These are phyloP conservation scores for Eurystomus glaucurus DNA, from an alignment of 2,797 vertebrate genomes.

Conservation along the genomic window DNA sequence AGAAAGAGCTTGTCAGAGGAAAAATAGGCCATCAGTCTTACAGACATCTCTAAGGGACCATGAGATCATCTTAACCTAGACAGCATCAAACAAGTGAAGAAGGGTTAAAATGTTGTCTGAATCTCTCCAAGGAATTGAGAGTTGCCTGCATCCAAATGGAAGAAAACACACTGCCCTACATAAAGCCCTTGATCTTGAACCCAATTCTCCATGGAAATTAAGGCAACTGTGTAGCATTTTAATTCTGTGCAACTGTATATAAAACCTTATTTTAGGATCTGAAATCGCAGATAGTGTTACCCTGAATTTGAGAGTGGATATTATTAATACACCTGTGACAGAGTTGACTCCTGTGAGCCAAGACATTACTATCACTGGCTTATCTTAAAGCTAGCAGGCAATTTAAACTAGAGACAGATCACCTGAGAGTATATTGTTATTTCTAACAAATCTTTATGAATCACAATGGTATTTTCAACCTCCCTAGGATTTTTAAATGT, in stretches of 20 bases:
- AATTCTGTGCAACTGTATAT: conserved; percentile 41
- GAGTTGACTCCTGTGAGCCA: conserved; percentile 26
- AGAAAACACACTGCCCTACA: conserved; percentile 36
- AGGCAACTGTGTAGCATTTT: conserved; percentile 14
- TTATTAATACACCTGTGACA: conserved; percentile 48
- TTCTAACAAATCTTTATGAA: conserved; percentile 60
- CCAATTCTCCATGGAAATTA: conserved; percentile 55
- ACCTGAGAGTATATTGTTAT: conserved; percentile 53
- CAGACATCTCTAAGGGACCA: neutral
- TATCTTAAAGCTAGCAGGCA: conserved; percentile 60
- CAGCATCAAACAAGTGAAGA: neutral
- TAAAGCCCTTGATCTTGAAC: conserved; percentile 59
- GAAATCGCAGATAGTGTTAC: conserved; percentile 18
- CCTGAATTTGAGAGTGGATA: conserved; percentile 36
- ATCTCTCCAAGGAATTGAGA: conserved; percentile 17
- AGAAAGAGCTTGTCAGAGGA: neutral
- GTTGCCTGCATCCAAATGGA: neutral
- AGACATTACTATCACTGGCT: conserved; percentile 44
- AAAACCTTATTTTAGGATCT: conserved; percentile 40
- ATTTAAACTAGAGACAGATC: conserved; percentile 44
- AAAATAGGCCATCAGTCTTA: neutral
- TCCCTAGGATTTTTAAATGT: conserved; percentile 21
- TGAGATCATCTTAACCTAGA: neutral
- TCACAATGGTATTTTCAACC: conserved; percentile 43
- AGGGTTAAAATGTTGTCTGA: conserved; percentile 29